phyloP scores from a whole-genome alignment of 1,140 invertebrate genomes.

The Battus philenor region DNA sequence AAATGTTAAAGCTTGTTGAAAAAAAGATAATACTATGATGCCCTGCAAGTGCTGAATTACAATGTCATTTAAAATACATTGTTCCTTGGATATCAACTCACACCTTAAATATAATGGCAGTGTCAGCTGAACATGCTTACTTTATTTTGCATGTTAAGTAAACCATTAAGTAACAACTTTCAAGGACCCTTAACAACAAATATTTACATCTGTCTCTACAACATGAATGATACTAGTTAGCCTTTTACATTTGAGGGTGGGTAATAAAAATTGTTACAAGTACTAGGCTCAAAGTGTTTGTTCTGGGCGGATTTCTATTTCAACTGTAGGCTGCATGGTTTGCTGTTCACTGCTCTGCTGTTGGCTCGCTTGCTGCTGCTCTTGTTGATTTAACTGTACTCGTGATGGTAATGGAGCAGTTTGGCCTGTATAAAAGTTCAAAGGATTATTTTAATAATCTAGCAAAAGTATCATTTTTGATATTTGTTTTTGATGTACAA shows the following conservation, averaged over 20 bases:
- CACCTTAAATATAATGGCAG: slow-evolving; percentile 30
- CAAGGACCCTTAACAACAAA: slow-evolving; percentile 13
- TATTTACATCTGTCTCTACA: slow-evolving; percentile 18
- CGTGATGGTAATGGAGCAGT: slow-evolving; percentile 58
- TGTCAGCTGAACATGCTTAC: slow-evolving; percentile 21
- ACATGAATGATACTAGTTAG: slow-evolving; percentile 14
- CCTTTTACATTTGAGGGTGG: slow-evolving; percentile 18
- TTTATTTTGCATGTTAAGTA: slow-evolving; percentile 19
- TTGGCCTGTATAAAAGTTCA: slow-evolving; percentile 52
- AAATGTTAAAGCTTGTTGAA: too few relatives aligned
- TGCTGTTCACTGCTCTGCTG: slow-evolving; percentile 36
- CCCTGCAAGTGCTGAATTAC: neutral
- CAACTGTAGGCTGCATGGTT: slow-evolving; percentile 40
- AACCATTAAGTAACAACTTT: slow-evolving; percentile 22
- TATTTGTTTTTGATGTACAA: too few relatives aligned
- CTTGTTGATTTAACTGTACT: slow-evolving; percentile 49
- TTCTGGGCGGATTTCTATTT: slow-evolving; percentile 49
- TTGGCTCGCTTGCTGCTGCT: slow-evolving; percentile 31
- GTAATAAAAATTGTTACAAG: slow-evolving; percentile 21
- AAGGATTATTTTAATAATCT: too few relatives aligned
- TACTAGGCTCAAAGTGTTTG: slow-evolving; percentile 51
- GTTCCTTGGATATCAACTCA: slow-evolving; percentile 17
- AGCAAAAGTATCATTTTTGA: too few relatives aligned
- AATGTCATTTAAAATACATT: slow-evolving; percentile 10
- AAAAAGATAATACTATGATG: too few relatives aligned